Evolutionary conservation across 2,888 invertebrate genomes (phyloP), one percentile per base, ranked within the genome.

Genomic region (Sarcophaga carnaria): DNA sequence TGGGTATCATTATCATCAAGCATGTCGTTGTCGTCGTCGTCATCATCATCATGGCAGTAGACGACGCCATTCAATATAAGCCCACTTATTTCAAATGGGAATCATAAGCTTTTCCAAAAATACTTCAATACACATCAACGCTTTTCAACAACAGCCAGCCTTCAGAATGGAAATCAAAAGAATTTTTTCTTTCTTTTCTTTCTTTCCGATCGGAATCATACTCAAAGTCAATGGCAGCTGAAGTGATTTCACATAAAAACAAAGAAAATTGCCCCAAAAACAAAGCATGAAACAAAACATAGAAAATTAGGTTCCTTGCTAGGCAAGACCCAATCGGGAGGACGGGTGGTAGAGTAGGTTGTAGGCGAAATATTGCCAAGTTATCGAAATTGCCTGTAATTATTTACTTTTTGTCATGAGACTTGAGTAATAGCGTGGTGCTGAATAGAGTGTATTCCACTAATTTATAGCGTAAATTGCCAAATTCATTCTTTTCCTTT

Each of bases 71-170:
- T 11, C 27, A 49, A 59, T n/a, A 27, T 71, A 72, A 72, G 60
- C 37, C n/a, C 20, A 11, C 20, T 60, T 47, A 12, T 66, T 37
- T 66, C 17, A 3, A 70, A 70, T 25, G 49, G 37, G 22, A 60
- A 72, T 20, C 72, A 59, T 72, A 72, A 72, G 72, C 72, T 60
- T 37, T 27, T n/a, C 12, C 37, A 25, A 60, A 59, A 67, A 72
- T 60, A n/a, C 59, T n/a, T n/a, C 12, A 54, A 72, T 37, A 60
- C 72, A 72, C 72, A 72, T 72, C 72, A 72, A 72, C 59, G 72
- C 72, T 60, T 72, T 45, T 60, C 20, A 72, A 72, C 20, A 72
- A 27, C 71, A 71, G 37, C 62, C 17, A 8, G 10, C 8, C 1
- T 8, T 37, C 37, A 4, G 5, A 54, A 54, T 14, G 54, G 17